A percentile compares a stretch with the other conserved stretches of the same genome.
These are phyloP conservation scores for Cardinalis cardinalis DNA, from an alignment of 2,113 vertebrate genomes.

Conservation along the genomic window DNA sequence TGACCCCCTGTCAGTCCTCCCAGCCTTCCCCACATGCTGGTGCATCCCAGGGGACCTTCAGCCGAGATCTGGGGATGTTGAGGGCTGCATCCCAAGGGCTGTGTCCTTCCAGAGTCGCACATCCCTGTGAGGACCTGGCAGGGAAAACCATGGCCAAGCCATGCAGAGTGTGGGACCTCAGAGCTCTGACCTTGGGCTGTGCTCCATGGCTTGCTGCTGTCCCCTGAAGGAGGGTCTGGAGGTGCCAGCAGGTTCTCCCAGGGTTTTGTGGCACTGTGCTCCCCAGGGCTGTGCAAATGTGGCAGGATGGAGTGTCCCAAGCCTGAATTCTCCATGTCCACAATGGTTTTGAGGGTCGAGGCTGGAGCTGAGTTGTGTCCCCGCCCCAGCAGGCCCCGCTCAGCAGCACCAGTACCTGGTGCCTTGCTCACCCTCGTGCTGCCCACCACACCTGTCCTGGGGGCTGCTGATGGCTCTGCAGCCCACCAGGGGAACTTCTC, in stretches of 20 bases:
- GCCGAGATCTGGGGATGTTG: neutral
- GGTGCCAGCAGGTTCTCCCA: neutral
- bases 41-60: neutral
- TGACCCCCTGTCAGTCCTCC: neutral
- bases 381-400: neutral
- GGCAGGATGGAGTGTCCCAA: neutral
- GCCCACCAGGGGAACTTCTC: neutral
- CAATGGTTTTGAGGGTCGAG: accelerated
- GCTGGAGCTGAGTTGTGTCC: neutral
- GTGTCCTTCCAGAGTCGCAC: neutral
- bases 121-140: neutral
- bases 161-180: accelerated
- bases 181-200: neutral
- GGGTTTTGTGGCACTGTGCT: neutral
- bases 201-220: neutral
- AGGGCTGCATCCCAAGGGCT: neutral
- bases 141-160: neutral
- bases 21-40: neutral
- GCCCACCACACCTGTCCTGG: neutral
- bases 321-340: neutral
- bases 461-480: neutral
- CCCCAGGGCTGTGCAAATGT: neutral
- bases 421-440: neutral
- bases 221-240: neutral
- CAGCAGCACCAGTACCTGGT: neutral